A percentile compares a stretch with the other conserved stretches of the same genome.
Evolutionary conservation across 2,797 vertebrate genomes (phyloP).

Genomic region (Setipinna tenuifilis): DNA sequence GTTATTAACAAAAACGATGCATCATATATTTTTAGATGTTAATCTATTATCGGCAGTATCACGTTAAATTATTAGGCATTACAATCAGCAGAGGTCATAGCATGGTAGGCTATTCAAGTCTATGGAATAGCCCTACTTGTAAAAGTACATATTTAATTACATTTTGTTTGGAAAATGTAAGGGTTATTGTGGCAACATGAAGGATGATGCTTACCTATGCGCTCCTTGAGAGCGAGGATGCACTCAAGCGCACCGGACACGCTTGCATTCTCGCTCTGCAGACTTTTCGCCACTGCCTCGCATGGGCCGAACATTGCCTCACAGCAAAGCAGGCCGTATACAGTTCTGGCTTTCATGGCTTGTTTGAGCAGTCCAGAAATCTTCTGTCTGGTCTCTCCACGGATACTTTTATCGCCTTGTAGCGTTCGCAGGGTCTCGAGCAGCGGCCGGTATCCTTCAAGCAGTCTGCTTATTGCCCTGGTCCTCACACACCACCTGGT

Average conservation of each 20-base stretch:
- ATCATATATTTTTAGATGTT: too few relatives aligned
- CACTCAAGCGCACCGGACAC: neutral
- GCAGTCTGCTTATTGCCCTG: neutral
- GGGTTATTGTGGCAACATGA: too few relatives aligned
- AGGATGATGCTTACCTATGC: neutral
- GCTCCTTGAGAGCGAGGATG: neutral
- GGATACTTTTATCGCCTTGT: neutral
- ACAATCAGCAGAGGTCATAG: too few relatives aligned
- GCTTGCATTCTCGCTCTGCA: neutral
- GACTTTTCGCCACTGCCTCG: neutral
- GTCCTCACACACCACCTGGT: conserved; percentile 18
- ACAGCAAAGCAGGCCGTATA: neutral
- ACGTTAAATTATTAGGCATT: too few relatives aligned
- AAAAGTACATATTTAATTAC: neutral
- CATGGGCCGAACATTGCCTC: neutral
- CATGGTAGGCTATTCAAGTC: too few relatives aligned
- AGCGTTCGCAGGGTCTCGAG: conserved; percentile 8
- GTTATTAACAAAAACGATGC: too few relatives aligned
- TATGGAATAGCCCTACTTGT: too few relatives aligned
- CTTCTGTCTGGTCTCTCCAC: neutral
- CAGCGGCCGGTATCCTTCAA: neutral
- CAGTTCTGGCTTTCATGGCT: neutral
- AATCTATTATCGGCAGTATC: too few relatives aligned
- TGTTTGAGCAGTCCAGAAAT: neutral
- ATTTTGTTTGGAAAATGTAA: too few relatives aligned